Evolutionary conservation across 2,113 vertebrate species (phyloP), one percentile per base, ranked within the genome.

Genomic region (Aegotheles bennettii): DNA sequence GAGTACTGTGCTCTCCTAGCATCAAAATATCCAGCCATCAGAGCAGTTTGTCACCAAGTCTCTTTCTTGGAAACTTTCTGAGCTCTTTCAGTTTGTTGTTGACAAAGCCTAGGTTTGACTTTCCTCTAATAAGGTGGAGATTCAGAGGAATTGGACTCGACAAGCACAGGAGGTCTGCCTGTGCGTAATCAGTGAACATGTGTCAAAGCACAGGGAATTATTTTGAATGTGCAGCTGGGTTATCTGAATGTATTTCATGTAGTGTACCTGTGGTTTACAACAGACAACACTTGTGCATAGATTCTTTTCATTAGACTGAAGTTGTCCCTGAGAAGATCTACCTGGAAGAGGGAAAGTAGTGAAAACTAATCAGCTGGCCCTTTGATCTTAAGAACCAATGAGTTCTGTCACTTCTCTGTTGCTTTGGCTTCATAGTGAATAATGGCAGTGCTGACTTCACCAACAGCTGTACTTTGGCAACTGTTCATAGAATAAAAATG

Each of bases 1-100:
- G 82, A 73, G 48, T 65, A 10, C 17, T 38, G 0, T 38, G 23
- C 24, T 69, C 13, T 73, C 33, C 12, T 10, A 53, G 19, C 14
- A 42, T 65, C 12, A 40, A 31, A 80, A 84, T 42, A 76, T 10
- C 10, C 29, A 82, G 84, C 57, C 8, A 7, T 65, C 19, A 10
- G 35, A 59, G 63, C 25, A 85, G 13, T 19, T 85, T 64, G 26
- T 85, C 23, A n/a, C 24, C 7, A 24, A 64, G 36, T 53, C 12
- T 4, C 16, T 84, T 60, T 0, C 3, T 11, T 48, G 57, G n/a
- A 57, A 93, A 51, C 1, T 0, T 0, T 67, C 43, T 79, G 81
- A 73, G 43, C 14, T 65, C 4, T 29, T 75, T 94, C 57, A 48
- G 28, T 43, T 50, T 8, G 3, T 69, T 91, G 7, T 71, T 84